Base-by-base conservation (phyloP, 2,113 vertebrate species). In the Amphiprion ocellaris region DNA sequence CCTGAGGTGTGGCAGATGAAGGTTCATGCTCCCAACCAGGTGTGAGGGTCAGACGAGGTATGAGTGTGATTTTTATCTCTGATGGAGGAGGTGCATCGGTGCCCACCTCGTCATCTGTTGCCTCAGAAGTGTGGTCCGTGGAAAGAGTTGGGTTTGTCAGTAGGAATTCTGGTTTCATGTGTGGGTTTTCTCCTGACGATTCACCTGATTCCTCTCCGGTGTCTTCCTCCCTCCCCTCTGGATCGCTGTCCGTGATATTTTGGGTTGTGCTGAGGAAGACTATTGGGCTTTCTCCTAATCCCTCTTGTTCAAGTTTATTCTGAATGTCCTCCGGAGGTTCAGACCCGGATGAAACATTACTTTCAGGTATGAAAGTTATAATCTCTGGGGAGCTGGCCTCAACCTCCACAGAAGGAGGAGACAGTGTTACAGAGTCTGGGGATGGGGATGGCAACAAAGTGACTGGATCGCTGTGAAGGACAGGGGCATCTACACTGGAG, bases 41-140 rank as follows among this genome's bases (percentile, higher is more conserved):
- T 15, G 83, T 87, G 41, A 82, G 37, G 3, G 83, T 91, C 74
- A 63, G 59, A 10, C 63, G 81, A 65, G 91, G 90, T 30, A 93
- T 81, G 62, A 91, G 69, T 0, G 89, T 89, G 49, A 94, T 79
- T 44, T 88, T 85, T 19, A 81, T 33, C 17, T 74, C 58, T 8
- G 77, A 60, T 1, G 46, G 21, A 14, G 73, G 49, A 30, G 85
- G 64, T 0, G 30, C 41, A 1, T 76, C 70, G 0, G 82, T 86
- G 67, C 23, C 69, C 3, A 61, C 53, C 49, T 83, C 77, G 6
- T 15, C 49, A 14, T 37, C 37, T 39, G 5, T 21, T 30, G 16
- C 60, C 44, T 79, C 87, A 5, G 79, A 19, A 4, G 63, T 74
- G 46, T 61, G 82, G 9, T 82, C 59, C 0, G 56, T 10, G 39